These are phyloP conservation scores for Escarpia spicata DNA, from an alignment of 2,888 invertebrate species.

Conservation along the genomic window DNA sequence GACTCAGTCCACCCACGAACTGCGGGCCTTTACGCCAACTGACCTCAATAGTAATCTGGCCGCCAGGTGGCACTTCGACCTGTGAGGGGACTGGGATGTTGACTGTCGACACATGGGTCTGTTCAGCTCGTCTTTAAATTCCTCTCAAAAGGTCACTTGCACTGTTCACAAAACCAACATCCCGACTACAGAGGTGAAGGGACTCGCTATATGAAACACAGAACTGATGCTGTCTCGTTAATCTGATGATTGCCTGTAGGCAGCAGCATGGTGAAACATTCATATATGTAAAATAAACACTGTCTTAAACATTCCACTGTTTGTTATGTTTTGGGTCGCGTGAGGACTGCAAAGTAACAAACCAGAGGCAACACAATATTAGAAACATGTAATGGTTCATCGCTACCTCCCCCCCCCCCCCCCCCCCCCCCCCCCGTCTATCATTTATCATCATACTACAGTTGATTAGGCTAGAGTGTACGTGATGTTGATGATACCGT, in stretches of 20 bases:
- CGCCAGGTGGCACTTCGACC: slow-evolving; percentile 6
- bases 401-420: too few relatives aligned
- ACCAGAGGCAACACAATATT: neutral
- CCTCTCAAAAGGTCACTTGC: neutral
- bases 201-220: neutral
- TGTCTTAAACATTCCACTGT: neutral
- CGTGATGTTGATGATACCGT: too few relatives aligned
- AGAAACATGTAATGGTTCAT: neutral
- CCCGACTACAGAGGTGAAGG: neutral
- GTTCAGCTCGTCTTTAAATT: neutral
- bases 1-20: neutral
- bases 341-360: neutral
- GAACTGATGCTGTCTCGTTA: neutral
- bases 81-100: neutral
- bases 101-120: neutral
- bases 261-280: neutral
- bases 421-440: too few relatives aligned
- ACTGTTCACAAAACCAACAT: neutral
- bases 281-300: neutral
- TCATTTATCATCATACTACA: too few relatives aligned
- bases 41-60: neutral
- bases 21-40: neutral
- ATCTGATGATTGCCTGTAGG: neutral
- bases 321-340: neutral
- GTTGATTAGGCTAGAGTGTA: too few relatives aligned